Evolutionary conservation across 2,888 invertebrate species (phyloP), one percentile per base, ranked within the genome.

Genomic region (Lasioglossum figueresi): DNA sequence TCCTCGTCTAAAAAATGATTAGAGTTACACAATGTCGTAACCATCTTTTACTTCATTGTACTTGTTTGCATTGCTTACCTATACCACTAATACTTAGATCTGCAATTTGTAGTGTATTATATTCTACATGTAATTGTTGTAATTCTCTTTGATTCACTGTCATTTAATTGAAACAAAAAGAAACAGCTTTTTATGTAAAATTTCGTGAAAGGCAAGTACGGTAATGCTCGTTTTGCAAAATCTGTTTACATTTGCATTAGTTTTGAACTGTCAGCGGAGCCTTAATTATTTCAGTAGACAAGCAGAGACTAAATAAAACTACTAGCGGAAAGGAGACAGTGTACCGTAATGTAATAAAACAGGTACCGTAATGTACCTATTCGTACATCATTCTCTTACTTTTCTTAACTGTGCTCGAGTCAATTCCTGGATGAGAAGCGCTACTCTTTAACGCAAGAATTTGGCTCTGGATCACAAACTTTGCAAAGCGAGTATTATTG

Each of bases 121-220:
- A 40, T 43, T 0, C 10, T 27, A 10, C 0, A 37, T 19, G 16
- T 40, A 76, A 31, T 23, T 14, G 0, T 6, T 4, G 0, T 5
- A 81, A 63, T 71, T 88, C 88, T 1, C 1, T 0, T 12, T 0
- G 0, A 5, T 5, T 73, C 48, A 88, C 88, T 88, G 77, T 14
- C 83, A 83, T 48, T 72, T 70, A 2, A 48, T 48, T 48, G 5
- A 34, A 75, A 76, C 40, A 59, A 31, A 37, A 59, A 70, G 16
- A 14, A 56, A n/a, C n/a, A 63, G 52, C 19, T 34, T 34, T 48
- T 48, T 40, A 3, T 10, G 34, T 68, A 4, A 27, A 56, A 14
- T 75, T 37, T 59, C 34, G 14, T n/a, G 6, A 31, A 63, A 31
- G 23, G 8, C 23, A 52, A 23, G 48, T 23, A 23, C 2, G 8